Evolutionary conservation across 2,113 vertebrate species (phyloP).

Genomic region (Silurus glanis): DNA sequence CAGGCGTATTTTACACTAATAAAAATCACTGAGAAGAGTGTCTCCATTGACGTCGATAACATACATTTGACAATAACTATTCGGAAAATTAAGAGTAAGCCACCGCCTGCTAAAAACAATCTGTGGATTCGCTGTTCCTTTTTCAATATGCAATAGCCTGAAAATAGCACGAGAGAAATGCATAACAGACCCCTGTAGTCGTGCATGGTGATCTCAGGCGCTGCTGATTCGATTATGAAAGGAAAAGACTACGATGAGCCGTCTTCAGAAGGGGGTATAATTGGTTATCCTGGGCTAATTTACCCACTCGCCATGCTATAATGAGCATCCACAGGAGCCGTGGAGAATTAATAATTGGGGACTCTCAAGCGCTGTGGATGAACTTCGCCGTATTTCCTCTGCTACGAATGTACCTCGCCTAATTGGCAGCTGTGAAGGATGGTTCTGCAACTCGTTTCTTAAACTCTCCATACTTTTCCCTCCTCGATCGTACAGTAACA

Average conservation of each 20-base stretch:
- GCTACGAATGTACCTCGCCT: not conserved
- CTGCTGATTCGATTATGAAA: conserved; percentile 51
- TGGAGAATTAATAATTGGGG: conserved; percentile 34
- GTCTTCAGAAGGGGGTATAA: conserved; percentile 58
- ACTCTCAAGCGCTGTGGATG: not conserved
- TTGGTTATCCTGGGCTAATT: conserved; percentile 59
- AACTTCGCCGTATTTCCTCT: not conserved
- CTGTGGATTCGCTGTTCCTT: not conserved
- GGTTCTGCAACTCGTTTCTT: not conserved
- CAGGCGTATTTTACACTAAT: not conserved
- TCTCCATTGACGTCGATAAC: not conserved
- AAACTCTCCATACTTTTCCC: no score
- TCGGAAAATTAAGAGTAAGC: conserved; percentile 4
- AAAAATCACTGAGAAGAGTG: not conserved
- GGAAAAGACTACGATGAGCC: conserved; percentile 52
- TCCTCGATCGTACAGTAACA: not conserved
- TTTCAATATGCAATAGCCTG: conserved; percentile 28
- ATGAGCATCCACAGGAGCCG: conserved; percentile 59
- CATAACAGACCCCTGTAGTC: conserved; percentile 31
- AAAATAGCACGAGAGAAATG: conserved; percentile 31
- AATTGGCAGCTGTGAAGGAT: conserved; percentile 7
- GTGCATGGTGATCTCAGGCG: conserved; percentile 31
- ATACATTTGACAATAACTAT: conserved; percentile 1
- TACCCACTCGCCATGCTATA: conserved; percentile 63
- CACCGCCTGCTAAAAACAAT: not conserved